phyloP scores from a whole-genome alignment of 2,888 invertebrate genomes.

The Meta bourneti region DNA sequence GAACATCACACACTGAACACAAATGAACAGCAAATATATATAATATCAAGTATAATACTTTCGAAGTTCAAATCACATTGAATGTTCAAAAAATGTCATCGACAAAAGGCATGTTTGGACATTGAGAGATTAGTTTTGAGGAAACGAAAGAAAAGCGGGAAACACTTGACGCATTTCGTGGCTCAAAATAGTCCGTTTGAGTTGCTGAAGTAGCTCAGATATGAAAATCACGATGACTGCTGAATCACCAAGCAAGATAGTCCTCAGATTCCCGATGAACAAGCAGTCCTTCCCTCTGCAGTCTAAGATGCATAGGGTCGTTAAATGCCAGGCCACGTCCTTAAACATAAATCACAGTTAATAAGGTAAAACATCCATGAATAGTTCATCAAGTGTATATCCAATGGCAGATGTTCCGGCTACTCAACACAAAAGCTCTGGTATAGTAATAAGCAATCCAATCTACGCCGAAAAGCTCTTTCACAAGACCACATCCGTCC shows the following conservation, averaged over 20 bases:
- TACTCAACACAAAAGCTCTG: background rate
- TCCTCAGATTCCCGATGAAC: background rate
- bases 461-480: background rate
- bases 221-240: background rate
- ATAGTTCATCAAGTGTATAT: background rate
- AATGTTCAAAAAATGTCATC: constrained; percentile 62
- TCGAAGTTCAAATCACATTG: constrained; percentile 72
- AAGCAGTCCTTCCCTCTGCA: background rate
- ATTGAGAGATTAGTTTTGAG: constrained; percentile 33
- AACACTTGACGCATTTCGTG: background rate
- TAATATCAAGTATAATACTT: constrained; percentile 67
- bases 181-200: background rate
- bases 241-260: background rate
- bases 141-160: constrained; percentile 4
- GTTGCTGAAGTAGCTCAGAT: background rate
- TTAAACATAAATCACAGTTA: constrained; percentile 41
- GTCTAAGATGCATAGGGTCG: background rate
- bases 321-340: constrained; percentile 22
- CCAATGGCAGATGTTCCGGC: background rate
- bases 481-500: background rate
- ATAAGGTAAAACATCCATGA: constrained; percentile 25
- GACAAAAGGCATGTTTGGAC: constrained; percentile 68
- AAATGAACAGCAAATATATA: constrained; percentile 41
- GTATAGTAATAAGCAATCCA: background rate
- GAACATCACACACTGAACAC: constrained; percentile 71